These are phyloP conservation scores for Sitobion miscanthi DNA, from an alignment of 1,140 invertebrate genomes.

Conservation along the genomic window DNA sequence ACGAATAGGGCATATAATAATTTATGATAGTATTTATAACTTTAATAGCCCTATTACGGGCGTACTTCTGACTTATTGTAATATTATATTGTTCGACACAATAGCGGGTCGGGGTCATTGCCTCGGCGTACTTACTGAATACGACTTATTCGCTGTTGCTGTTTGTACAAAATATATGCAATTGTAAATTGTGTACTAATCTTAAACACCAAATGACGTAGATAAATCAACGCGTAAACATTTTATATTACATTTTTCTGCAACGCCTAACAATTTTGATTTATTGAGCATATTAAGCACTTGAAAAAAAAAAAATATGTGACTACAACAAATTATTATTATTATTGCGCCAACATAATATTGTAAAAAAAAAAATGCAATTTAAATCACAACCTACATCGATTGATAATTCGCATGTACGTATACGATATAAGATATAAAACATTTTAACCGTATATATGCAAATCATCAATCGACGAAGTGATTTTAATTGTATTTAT, in stretches of 20 bases:
- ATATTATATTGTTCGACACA: background rate
- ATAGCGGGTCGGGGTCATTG: background rate
- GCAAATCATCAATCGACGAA: no score
- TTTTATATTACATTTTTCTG: background rate
- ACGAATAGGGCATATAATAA: background rate
- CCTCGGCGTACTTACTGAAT: background rate
- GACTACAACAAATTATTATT: no score
- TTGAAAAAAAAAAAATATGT: background rate
- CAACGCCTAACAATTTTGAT: background rate
- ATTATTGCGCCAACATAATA: background rate
- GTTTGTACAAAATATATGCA: background rate
- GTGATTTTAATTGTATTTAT: no score
- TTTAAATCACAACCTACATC: no score
- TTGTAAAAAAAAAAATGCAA: no score
- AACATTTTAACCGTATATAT: no score
- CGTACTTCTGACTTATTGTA: background rate
- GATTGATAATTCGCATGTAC: no score
- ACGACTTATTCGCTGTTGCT: background rate
- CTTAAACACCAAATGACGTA: background rate
- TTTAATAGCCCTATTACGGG: no score
- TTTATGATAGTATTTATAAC: no score
- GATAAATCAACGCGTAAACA: background rate
- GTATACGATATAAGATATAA: no score
- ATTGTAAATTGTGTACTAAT: background rate
- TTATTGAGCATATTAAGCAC: background rate